Percentiles rank a stretch among this genome's conserved stretches.
Conservation (phyloP, 2,797 vertebrate species). For the Trematomus bernacchii region DNA sequence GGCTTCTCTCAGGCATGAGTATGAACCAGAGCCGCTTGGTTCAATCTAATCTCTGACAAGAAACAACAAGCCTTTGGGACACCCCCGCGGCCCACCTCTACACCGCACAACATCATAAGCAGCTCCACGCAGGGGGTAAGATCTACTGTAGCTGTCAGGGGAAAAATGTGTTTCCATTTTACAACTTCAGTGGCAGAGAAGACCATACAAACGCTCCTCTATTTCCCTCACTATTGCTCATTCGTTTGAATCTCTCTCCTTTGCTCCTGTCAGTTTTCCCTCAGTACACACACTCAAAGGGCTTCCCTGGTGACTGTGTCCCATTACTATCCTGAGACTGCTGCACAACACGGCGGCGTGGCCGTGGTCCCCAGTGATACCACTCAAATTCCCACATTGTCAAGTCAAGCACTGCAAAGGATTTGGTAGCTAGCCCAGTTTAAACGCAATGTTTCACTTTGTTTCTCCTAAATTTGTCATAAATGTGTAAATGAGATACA, state of each 20-base stretch:
- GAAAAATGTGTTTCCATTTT: constrained; percentile 80
- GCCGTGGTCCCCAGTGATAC: constrained; percentile 40
- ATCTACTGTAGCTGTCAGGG: constrained; percentile 76
- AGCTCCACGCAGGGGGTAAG: constrained; percentile 70
- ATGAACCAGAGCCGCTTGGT: constrained; percentile 78
- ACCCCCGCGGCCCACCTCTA: constrained; percentile 66
- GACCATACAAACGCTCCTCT: constrained; percentile 65
- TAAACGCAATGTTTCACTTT: not conserved
- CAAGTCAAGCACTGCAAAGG: constrained; percentile 18
- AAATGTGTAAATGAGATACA: not conserved
- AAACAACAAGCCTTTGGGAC: constrained; percentile 84
- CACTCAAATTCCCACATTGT: constrained; percentile 44
- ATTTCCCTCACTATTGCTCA: constrained; percentile 71
- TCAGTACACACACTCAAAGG: constrained; percentile 58
- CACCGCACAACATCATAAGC: constrained; percentile 80
- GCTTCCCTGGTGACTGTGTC: constrained; percentile 73
- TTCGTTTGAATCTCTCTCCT: constrained; percentile 67
- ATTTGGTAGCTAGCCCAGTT: constrained; percentile 29
- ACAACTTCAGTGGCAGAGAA: constrained; percentile 76
- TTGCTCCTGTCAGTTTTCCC: constrained; percentile 75
- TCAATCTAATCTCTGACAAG: constrained; percentile 89
- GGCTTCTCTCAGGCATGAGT: constrained; percentile 73
- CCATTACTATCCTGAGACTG: constrained; percentile 76
- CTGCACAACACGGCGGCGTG: constrained; percentile 68
- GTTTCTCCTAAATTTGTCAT: not conserved